These are phyloP conservation scores for Caracal caracal DNA, from an alignment of 2,113 vertebrate species.

Conservation along the genomic window DNA sequence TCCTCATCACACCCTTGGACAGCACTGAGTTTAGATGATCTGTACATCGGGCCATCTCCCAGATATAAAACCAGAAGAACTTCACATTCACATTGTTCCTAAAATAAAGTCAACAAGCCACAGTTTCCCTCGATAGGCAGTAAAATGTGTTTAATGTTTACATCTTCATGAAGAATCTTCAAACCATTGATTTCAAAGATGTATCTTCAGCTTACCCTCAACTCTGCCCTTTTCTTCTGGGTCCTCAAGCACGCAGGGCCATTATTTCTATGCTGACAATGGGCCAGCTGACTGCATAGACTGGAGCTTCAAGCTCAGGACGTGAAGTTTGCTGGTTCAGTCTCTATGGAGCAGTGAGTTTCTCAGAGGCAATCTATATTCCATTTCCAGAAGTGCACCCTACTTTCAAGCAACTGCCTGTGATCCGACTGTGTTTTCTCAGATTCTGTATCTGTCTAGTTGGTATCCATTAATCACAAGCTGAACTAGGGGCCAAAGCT, in stretches of 20 bases:
- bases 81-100: not conserved
- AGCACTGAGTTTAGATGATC: not conserved
- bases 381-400: not conserved
- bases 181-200: not conserved
- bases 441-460: not conserved
- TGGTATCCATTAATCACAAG: not conserved
- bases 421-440: not conserved
- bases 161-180: not conserved
- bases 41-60: not conserved
- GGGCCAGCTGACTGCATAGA: too few species aligned
- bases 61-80: not conserved
- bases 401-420: not conserved
- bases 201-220: not conserved
- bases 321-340: not conserved
- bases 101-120: not conserved
- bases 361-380: not conserved
- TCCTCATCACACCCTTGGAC: not conserved
- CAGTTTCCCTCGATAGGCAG: not conserved
- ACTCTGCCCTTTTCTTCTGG: not conserved
- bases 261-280: not conserved
- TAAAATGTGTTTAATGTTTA: not conserved
- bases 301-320: not conserved
- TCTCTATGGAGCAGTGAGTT: not conserved
- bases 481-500: not conserved
- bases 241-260: not conserved